Conservation (phyloP, 2,797 vertebrate genomes). For the Clarias pachynema region DNA sequence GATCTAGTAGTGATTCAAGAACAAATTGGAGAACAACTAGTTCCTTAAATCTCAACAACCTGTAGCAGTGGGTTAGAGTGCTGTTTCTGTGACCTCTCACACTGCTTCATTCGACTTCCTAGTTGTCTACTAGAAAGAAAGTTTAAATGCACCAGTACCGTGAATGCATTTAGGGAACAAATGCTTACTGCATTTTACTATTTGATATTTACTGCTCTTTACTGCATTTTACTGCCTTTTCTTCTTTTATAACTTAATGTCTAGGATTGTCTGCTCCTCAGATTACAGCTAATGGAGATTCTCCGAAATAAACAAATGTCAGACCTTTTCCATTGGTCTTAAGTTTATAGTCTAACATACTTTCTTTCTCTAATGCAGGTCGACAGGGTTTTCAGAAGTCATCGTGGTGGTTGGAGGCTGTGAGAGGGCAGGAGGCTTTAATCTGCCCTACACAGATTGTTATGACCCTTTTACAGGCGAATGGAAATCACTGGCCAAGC, state of each 20-base stretch:
- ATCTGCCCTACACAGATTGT: slow-evolving; percentile 96
- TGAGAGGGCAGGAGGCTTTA: slow-evolving; percentile 95
- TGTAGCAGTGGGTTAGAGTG: neutral
- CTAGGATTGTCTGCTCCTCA: neutral
- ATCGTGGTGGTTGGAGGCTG: slow-evolving; percentile 98
- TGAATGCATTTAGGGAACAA: neutral
- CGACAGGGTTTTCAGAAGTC: slow-evolving; percentile 65
- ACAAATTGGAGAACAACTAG: slow-evolving; percentile 11
- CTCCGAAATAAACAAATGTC: neutral
- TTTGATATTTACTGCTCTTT: neutral
- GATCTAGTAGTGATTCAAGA: neutral
- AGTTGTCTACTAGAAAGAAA: neutral
- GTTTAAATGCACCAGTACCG: neutral
- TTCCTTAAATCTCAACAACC: slow-evolving; percentile 14
- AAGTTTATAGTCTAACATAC: neutral
- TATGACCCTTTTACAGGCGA: slow-evolving; percentile 97
- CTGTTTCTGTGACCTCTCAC: neutral
- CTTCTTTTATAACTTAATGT: neutral
- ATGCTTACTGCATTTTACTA: neutral
- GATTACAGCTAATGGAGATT: neutral
- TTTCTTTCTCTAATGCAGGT: slow-evolving; percentile 16
- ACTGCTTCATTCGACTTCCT: neutral
- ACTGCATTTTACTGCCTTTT: neutral
- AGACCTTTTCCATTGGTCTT: neutral
- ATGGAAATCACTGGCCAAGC: slow-evolving; percentile 96